Evolutionary conservation across 2,113 vertebrate species (phyloP).

Genomic region (Trogon melanurus): DNA sequence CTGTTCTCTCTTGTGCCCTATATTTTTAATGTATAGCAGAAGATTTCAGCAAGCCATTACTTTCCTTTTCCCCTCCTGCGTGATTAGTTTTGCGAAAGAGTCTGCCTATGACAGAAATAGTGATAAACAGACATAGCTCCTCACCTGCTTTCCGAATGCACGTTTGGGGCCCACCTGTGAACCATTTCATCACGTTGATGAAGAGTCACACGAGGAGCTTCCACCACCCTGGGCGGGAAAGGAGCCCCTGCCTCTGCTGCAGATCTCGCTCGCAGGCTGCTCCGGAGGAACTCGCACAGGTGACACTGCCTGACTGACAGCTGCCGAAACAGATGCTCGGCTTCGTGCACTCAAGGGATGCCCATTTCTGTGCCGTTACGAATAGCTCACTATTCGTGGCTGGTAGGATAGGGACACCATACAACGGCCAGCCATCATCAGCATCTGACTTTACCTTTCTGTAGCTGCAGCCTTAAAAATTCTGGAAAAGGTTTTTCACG

Average conservation of each 20-base stretch:
- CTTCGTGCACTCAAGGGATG: not conserved
- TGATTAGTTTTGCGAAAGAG: not conserved
- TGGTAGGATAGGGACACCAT: not conserved
- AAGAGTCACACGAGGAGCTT: not conserved
- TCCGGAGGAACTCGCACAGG: not conserved
- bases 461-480: not conserved
- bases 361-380: not conserved
- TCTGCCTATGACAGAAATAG: not conserved
- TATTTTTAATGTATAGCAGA: constrained; percentile 1
- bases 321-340: not conserved
- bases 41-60: not conserved
- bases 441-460: not conserved
- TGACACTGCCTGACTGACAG: not conserved
- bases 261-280: not conserved
- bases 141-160: not conserved
- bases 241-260: not conserved
- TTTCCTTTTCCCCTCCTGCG: not conserved
- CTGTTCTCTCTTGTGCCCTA: not conserved
- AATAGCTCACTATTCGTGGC: not conserved
- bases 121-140: not conserved
- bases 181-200: not conserved
- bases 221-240: not conserved
- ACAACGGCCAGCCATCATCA: not conserved
- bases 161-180: not conserved
- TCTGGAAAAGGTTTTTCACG: not conserved